A percentile compares a stretch with the other conserved stretches of the same genome.
These are phyloP conservation scores for Limonius californicus DNA, from an alignment of 1,140 invertebrate species.

Conservation along the genomic window DNA sequence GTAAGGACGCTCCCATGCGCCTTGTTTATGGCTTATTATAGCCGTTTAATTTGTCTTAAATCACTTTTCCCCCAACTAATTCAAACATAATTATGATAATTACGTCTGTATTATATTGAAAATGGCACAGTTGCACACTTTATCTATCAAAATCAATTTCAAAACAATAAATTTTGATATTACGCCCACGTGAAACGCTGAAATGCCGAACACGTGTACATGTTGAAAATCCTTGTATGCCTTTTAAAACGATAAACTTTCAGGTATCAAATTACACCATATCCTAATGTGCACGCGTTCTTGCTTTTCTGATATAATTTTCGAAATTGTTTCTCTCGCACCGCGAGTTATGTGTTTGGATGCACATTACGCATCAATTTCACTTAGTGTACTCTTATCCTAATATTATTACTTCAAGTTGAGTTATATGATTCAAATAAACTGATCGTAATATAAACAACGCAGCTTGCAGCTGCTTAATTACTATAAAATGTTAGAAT, in stretches of 20 bases:
- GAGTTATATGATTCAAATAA: too few species aligned
- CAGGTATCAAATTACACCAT: not conserved
- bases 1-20: not conserved
- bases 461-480: too few species aligned
- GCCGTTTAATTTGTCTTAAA: too few species aligned
- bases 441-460: too few species aligned
- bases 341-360: too few species aligned
- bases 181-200: not conserved
- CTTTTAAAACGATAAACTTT: not conserved
- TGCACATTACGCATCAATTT: too few species aligned
- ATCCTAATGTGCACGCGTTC: not conserved
- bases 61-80: not conserved
- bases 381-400: too few species aligned
- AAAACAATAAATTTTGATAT: conserved; percentile 1
- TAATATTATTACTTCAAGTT: too few species aligned
- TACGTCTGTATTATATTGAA: not conserved
- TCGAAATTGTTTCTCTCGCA: too few species aligned
- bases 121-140: not conserved
- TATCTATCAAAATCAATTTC: conserved; percentile 7
- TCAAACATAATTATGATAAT: not conserved
- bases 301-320: too few species aligned
- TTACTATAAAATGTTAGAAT: too few species aligned
- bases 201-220: not conserved
- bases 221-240: not conserved
- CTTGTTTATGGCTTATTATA: not conserved